Evolutionary conservation across 37 sponge, comb jelly and placozoan species (phyloP).

Genomic region (Mnemiopsis leidyi): DNA sequence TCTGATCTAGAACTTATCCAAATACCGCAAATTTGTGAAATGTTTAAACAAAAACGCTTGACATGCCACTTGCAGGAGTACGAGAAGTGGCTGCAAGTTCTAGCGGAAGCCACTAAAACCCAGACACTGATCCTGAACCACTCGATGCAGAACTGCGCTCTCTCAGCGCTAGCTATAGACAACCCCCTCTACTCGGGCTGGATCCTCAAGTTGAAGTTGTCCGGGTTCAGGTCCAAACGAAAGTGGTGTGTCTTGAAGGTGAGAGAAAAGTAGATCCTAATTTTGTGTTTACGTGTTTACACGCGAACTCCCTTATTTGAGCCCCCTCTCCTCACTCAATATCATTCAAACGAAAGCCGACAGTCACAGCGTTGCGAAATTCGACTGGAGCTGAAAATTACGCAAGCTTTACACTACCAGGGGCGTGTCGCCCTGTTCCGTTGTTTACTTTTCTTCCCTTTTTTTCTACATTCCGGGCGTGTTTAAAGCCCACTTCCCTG

Average conservation of each 20-base stretch:
- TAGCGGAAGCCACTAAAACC: not conserved
- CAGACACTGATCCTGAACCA: not conserved
- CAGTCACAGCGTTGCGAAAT: not conserved
- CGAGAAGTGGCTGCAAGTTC: constrained; percentile 1
- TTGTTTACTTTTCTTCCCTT: not conserved
- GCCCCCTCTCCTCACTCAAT: not conserved
- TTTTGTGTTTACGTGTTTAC: not conserved
- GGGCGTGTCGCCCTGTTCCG: not conserved
- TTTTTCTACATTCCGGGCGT: not conserved
- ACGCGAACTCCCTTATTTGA: not conserved
- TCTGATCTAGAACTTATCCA: not conserved
- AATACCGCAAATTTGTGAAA: not conserved
- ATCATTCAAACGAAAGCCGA: not conserved
- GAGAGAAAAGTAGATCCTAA: not conserved
- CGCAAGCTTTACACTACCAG: not conserved
- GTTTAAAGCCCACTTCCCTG: not conserved
- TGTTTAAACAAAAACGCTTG: not conserved
- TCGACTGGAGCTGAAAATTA: not conserved
- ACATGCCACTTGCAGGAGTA: constrained; percentile 21
- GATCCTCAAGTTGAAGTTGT: constrained; percentile 12
- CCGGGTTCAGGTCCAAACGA: constrained; percentile 13
- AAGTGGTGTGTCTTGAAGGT: constrained; percentile 60
- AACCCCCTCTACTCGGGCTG: not conserved
- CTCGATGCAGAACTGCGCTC: not conserved
- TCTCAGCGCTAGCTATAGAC: constrained; percentile 14